These are phyloP conservation scores for Chamaea fasciata DNA, from an alignment of 2,113 vertebrate species.

Conservation along the genomic window DNA sequence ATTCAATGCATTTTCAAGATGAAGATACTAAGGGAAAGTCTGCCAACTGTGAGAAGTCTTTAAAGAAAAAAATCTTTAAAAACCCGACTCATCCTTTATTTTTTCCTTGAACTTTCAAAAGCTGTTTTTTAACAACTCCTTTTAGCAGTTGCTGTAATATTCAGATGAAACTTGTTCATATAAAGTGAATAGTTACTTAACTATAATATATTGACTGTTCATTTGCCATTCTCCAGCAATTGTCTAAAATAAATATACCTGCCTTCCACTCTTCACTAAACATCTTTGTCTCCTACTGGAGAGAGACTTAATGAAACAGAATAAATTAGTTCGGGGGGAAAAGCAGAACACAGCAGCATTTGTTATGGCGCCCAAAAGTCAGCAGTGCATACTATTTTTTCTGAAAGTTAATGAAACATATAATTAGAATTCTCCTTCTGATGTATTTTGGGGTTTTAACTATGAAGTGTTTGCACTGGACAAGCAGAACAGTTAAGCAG, in stretches of 20 bases:
- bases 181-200: background rate
- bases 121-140: background rate
- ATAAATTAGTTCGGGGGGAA: background rate
- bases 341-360: background rate
- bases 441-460: background rate
- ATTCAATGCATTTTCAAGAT: background rate
- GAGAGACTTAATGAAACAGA: background rate
- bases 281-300: background rate
- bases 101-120: background rate
- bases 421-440: conserved; percentile 34
- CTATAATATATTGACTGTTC: background rate
- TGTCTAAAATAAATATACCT: background rate
- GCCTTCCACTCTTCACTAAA: background rate
- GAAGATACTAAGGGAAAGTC: background rate
- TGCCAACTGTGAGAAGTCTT: background rate
- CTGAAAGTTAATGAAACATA: conserved; percentile 40
- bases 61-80: background rate
- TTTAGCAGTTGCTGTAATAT: background rate
- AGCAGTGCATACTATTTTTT: background rate
- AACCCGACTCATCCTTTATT: background rate
- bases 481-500: background rate
- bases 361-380: background rate
- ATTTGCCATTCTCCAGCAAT: background rate
- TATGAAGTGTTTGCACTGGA: background rate
- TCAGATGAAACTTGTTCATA: background rate